A percentile compares a stretch with the other conserved stretches of the same genome.
These are phyloP conservation scores for Anser cygnoides DNA, from an alignment of 2,113 vertebrate genomes.

Conservation along the genomic window DNA sequence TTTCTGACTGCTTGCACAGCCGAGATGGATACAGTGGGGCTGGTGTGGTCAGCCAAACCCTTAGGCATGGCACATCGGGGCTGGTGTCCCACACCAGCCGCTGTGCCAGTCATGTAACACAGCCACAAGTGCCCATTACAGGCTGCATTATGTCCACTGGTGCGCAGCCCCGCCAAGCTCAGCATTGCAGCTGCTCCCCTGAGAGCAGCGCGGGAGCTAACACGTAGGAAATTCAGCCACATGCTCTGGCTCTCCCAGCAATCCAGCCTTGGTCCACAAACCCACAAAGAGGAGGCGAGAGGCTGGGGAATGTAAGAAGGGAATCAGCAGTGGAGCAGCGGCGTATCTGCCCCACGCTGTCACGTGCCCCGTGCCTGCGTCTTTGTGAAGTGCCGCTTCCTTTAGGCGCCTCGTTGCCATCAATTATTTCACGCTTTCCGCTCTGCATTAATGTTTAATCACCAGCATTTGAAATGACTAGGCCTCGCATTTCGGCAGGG, in stretches of 20 bases:
- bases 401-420: neutral
- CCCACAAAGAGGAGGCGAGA: neutral
- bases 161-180: neutral
- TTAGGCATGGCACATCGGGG: neutral
- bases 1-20: neutral
- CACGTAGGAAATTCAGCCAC: fast-evolving
- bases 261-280: neutral
- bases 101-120: neutral
- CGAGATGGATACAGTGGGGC: neutral
- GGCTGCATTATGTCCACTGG: neutral
- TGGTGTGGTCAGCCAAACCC: neutral
- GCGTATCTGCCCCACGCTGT: neutral
- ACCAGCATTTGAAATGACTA: neutral
- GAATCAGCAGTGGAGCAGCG: fast-evolving
- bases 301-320: neutral
- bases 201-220: neutral
- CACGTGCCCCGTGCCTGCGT: neutral
- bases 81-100: neutral
- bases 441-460: neutral
- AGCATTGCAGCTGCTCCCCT: neutral
- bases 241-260: neutral
- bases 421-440: neutral
- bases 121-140: neutral
- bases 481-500: neutral
- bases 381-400: neutral